phyloP scores from a whole-genome alignment of 2,888 invertebrate genomes.

The Andricus quercusramuli region DNA sequence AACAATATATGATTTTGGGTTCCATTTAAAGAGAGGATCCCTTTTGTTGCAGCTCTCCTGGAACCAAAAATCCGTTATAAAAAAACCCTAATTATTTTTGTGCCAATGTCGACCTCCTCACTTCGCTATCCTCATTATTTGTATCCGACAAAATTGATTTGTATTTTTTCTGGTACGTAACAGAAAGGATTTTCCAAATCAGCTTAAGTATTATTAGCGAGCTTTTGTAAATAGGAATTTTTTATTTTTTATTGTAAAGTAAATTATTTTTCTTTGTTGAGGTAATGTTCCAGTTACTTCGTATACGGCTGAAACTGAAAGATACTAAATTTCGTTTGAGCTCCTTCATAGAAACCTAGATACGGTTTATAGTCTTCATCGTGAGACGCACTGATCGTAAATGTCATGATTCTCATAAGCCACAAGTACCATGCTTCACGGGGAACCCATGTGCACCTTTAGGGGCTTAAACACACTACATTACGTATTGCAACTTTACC shows the following conservation, averaged over 20 bases:
- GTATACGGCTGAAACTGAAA: slow-evolving; percentile 1
- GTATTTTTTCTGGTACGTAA: too few species aligned
- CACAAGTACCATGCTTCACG: slow-evolving; percentile 23
- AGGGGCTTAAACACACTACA: slow-evolving; percentile 11
- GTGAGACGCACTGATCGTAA: slow-evolving; percentile 33
- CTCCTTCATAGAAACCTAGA: slow-evolving; percentile 15
- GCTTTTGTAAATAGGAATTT: too few species aligned
- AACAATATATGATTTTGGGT: too few species aligned
- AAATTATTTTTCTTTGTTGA: not conserved
- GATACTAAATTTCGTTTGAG: slow-evolving; percentile 17
- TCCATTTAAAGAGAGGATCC: too few species aligned
- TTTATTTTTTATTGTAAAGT: not conserved
- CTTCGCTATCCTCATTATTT: too few species aligned
- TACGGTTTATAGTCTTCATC: slow-evolving; percentile 37
- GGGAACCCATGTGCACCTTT: slow-evolving; percentile 15
- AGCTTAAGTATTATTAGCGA: too few species aligned
- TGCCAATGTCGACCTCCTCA: too few species aligned
- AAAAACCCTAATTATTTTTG: too few species aligned
- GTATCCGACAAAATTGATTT: too few species aligned
- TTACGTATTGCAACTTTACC: not conserved
- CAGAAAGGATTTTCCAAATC: too few species aligned
- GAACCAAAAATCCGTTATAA: too few species aligned
- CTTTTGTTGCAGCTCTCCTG: too few species aligned
- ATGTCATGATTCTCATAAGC: slow-evolving; percentile 30
- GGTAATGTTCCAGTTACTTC: slow-evolving; percentile 5